phyloP scores from a whole-genome alignment of 2,113 vertebrate genomes.

The Acrocephalus kingi region DNA sequence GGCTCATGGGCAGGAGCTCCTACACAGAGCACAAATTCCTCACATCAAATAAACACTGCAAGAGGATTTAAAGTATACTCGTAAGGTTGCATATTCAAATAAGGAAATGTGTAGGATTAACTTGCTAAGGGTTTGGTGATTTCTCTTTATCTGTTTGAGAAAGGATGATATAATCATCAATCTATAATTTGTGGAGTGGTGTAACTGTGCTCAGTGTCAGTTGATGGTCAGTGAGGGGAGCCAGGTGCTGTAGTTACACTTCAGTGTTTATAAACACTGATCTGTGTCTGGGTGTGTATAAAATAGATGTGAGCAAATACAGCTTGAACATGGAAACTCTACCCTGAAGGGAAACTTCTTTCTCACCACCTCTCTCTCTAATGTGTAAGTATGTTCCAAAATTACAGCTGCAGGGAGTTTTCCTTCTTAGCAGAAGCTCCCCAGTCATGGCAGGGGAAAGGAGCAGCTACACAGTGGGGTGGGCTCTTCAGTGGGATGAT shows the following conservation, averaged over 20 bases:
- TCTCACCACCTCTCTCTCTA: not conserved
- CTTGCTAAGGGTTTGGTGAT: not conserved
- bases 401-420: not conserved
- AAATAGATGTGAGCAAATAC: not conserved
- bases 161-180: not conserved
- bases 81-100: not conserved
- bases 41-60: not conserved
- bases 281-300: fast-evolving
- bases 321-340: not conserved
- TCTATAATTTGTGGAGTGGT: not conserved
- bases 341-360: not conserved
- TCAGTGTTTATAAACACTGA: not conserved
- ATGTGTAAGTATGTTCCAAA: not conserved
- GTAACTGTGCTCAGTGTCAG: not conserved
- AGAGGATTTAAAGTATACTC: not conserved
- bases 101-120: not conserved
- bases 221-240: not conserved
- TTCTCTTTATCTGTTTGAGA: not conserved
- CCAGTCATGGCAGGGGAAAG: not conserved
- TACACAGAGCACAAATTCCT: not conserved
- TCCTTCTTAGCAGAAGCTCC: not conserved
- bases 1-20: not conserved
- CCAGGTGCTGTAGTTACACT: not conserved
- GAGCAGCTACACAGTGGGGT: not conserved
- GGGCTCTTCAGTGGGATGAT: not conserved